Evolutionary conservation across 2,113 vertebrate genomes (phyloP).

Genomic region (Caretta caretta): DNA sequence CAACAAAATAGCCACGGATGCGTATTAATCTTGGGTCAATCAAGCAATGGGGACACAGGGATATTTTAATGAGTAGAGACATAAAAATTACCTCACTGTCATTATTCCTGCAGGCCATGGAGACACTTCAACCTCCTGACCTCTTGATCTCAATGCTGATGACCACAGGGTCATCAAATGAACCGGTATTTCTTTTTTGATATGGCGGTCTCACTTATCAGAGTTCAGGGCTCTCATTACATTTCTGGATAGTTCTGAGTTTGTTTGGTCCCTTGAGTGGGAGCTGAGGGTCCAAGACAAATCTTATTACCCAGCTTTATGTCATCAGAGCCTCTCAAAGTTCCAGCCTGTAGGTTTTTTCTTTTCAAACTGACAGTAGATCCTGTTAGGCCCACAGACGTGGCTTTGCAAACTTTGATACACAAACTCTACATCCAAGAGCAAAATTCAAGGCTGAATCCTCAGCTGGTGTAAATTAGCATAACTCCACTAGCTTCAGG

Average conservation of each 20-base stretch:
- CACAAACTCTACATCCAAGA: background rate
- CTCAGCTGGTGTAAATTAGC: background rate
- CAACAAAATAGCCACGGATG: background rate
- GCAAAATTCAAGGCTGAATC: background rate
- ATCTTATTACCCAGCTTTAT: background rate
- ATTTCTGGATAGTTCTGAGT: constrained; percentile 5
- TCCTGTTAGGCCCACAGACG: accelerated
- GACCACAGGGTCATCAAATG: background rate
- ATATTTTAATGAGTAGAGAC: background rate
- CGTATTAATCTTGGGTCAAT: background rate
- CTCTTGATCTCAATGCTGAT: background rate
- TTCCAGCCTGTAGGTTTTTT: background rate
- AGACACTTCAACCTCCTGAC: background rate
- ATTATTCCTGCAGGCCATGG: background rate
- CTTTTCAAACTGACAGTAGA: background rate
- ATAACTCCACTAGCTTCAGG: background rate
- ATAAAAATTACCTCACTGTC: background rate
- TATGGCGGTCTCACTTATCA: constrained; percentile 3
- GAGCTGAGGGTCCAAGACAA: background rate
- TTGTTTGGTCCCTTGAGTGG: background rate
- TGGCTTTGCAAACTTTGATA: background rate
- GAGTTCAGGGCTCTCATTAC: constrained; percentile 9
- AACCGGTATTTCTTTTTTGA: background rate
- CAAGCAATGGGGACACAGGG: background rate
- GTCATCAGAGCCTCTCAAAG: background rate